These are phyloP conservation scores for Ariopsis seemanni DNA, from an alignment of 2,113 vertebrate species.

Conservation along the genomic window DNA sequence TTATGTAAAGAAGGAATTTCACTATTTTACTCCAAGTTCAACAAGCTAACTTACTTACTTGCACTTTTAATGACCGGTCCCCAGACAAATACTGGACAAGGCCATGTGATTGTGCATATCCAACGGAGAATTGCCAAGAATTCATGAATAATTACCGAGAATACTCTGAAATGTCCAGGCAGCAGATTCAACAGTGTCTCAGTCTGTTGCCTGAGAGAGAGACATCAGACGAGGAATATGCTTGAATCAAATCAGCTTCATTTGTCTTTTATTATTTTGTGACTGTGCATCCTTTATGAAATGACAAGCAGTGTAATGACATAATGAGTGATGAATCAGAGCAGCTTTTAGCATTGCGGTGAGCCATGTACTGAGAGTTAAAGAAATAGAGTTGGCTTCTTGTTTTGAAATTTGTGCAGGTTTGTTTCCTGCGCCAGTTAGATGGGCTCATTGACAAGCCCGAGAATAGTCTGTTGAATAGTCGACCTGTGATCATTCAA, in stretches of 20 bases:
- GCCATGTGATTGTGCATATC: not conserved
- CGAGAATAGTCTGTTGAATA: not conserved
- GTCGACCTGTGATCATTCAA: not conserved
- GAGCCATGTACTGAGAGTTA: not conserved
- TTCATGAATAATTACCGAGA: not conserved
- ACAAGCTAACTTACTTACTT: not conserved
- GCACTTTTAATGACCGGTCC: not conserved
- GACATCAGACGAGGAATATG: not conserved
- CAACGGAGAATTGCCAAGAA: not conserved
- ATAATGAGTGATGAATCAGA: constrained; percentile 24
- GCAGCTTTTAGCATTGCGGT: not conserved
- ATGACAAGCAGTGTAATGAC: constrained; percentile 3
- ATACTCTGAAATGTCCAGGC: not conserved
- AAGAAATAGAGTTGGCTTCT: not conserved
- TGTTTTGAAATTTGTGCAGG: not conserved
- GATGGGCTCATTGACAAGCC: not conserved
- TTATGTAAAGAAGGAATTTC: not conserved
- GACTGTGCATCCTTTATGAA: constrained; percentile 19
- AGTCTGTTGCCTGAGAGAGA: not conserved
- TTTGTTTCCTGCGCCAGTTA: not conserved
- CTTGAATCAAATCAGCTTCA: constrained; percentile 2
- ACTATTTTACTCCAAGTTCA: not conserved
- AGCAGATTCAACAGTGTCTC: not conserved
- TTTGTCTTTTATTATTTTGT: constrained; percentile 1
- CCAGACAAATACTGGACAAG: not conserved